phyloP scores from a whole-genome alignment of 2,888 invertebrate genomes.

The Siphonodentalium dalli region DNA sequence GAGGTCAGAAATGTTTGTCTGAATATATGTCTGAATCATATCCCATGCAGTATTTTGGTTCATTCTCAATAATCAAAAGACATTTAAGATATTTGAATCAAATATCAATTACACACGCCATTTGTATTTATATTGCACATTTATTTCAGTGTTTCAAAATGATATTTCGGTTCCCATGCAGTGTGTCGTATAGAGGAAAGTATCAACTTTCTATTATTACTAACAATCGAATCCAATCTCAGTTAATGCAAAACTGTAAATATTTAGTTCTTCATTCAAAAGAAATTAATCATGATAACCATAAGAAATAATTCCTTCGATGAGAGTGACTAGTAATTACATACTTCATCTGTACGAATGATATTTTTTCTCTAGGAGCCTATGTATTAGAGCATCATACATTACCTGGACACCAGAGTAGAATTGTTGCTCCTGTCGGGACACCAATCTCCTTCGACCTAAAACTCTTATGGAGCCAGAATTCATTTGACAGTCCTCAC shows the following conservation, averaged over 20 bases:
- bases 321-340: too few species aligned
- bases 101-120: background rate
- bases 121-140: too few species aligned
- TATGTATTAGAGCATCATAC: constrained; percentile 61
- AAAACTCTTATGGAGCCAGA: constrained; percentile 62
- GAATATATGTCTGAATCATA: background rate
- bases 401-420: constrained; percentile 51
- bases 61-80: background rate
- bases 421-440: constrained; percentile 53
- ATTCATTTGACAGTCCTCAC: constrained; percentile 64
- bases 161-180: too few species aligned
- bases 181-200: too few species aligned
- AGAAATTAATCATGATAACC: too few species aligned
- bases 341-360: background rate
- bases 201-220: too few species aligned
- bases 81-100: background rate
- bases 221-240: too few species aligned
- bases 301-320: too few species aligned
- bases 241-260: too few species aligned
- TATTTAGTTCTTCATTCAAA: too few species aligned
- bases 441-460: constrained; percentile 60
- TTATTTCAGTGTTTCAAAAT: too few species aligned
- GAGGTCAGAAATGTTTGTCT: constrained; percentile 46
- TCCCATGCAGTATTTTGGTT: background rate
- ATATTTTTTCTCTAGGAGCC: constrained; percentile 45